A percentile compares a stretch with the other conserved stretches of the same genome.
These are phyloP conservation scores for Homalodisca vitripennis DNA, from an alignment of 1,140 invertebrate genomes.

Conservation along the genomic window DNA sequence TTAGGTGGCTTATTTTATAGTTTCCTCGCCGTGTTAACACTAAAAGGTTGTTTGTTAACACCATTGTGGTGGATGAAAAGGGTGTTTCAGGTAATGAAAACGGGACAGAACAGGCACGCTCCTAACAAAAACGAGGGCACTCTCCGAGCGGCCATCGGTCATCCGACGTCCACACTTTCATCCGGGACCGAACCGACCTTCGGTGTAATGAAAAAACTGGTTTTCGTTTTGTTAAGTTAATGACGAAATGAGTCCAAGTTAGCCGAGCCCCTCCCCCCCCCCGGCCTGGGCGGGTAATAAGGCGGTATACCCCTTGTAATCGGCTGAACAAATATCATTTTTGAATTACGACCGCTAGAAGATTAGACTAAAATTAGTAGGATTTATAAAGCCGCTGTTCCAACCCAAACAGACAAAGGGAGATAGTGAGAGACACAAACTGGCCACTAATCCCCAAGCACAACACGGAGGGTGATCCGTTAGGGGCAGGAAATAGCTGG, in stretches of 20 bases:
- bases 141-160: too few relatives aligned
- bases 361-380: not conserved
- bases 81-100: too few relatives aligned
- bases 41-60: too few relatives aligned
- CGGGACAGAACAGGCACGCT: too few relatives aligned
- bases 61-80: too few relatives aligned
- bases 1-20: too few relatives aligned
- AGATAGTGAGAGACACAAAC: not conserved
- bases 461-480: not conserved
- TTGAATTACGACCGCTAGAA: slow-evolving; percentile 5
- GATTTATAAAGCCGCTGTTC: slow-evolving; percentile 5
- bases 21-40: too few relatives aligned
- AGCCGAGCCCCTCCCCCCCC: not conserved
- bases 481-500: not conserved
- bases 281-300: slow-evolving; percentile 7
- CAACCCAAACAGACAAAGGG: not conserved
- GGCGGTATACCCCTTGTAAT: not conserved
- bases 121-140: too few relatives aligned
- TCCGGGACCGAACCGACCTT: slow-evolving; percentile 1
- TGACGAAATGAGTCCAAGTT: not conserved
- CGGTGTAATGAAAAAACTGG: slow-evolving; percentile 3
- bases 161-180: not conserved
- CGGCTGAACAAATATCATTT: slow-evolving; percentile 5
- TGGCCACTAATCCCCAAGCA: slow-evolving; percentile 3
- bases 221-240: slow-evolving; percentile 16